phyloP scores from a whole-genome alignment of 2,888 invertebrate genomes.

The Oligia latruncula region DNA sequence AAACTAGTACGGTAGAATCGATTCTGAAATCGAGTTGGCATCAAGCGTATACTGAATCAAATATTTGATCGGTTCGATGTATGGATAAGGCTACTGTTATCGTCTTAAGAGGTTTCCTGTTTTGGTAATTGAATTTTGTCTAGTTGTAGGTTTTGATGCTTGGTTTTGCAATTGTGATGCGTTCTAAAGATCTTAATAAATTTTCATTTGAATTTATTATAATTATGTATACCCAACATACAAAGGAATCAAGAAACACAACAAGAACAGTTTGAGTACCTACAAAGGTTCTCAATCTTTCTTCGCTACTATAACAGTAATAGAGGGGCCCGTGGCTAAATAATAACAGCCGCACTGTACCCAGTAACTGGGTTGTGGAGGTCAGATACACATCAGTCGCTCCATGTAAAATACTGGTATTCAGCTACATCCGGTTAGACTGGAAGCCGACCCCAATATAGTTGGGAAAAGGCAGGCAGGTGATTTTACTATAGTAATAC shows the following conservation, averaged over 20 bases:
- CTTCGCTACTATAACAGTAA: neutral
- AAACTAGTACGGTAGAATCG: conserved; percentile 39
- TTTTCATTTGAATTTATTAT: neutral
- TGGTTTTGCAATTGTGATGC: neutral
- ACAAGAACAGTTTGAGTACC: neutral
- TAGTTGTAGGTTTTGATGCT: neutral
- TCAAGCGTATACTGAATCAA: conserved; percentile 22
- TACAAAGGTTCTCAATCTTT: neutral
- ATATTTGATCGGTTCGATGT: conserved; percentile 37
- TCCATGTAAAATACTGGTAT: too few species aligned
- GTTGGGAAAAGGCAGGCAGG: too few species aligned
- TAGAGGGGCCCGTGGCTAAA: too few species aligned
- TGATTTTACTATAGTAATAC: too few species aligned
- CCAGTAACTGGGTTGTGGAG: too few species aligned
- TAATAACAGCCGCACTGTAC: too few species aligned
- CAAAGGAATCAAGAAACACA: neutral
- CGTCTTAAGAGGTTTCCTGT: conserved; percentile 22
- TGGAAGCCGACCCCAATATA: too few species aligned
- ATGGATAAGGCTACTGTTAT: conserved; percentile 9
- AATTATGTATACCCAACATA: neutral
- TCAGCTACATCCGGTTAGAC: too few species aligned
- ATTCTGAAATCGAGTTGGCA: conserved; percentile 39
- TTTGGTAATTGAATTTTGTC: conserved; percentile 8
- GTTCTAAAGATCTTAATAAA: too few species aligned
- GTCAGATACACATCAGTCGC: too few species aligned